Evolutionary conservation across 2,888 invertebrate species (phyloP).

Genomic region (Phalangium opilio): DNA sequence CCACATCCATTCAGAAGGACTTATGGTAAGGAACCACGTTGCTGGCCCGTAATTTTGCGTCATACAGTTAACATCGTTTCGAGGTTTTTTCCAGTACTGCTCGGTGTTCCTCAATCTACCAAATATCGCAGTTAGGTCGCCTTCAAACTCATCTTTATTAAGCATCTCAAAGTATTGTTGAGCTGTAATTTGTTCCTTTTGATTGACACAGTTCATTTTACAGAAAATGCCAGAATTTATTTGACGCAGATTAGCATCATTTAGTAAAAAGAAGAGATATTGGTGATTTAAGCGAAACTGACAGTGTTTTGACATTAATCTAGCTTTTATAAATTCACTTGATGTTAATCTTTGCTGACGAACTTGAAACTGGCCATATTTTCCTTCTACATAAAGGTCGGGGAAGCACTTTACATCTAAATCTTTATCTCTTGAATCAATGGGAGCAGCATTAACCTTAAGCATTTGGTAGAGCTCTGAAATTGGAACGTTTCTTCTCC

Average conservation of each 20-base stretch:
- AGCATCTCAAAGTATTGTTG: conserved; percentile 1
- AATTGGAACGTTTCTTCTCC: too few relatives aligned
- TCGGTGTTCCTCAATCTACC: neutral
- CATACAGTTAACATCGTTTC: conserved; percentile 1
- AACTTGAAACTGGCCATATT: neutral
- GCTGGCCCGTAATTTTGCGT: neutral
- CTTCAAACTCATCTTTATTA: conserved; percentile 1
- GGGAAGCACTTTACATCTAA: conserved; percentile 3
- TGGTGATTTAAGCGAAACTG: neutral
- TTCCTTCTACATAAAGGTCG: neutral
- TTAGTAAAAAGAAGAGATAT: conserved; percentile 1
- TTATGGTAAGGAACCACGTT: conserved; percentile 2
- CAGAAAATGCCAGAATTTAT: conserved; percentile 3
- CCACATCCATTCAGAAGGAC: conserved; percentile 3
- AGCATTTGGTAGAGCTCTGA: neutral
- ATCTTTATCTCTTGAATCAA: neutral
- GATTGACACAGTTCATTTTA: conserved; percentile 1
- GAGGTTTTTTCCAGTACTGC: neutral
- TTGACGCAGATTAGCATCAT: conserved; percentile 2
- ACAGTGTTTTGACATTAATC: neutral
- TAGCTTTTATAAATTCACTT: conserved; percentile 1
- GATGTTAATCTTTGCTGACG: neutral
- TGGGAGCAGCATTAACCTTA: neutral
- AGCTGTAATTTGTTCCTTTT: neutral
- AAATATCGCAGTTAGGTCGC: conserved; percentile 1